Evolutionary conservation across 1,140 invertebrate genomes (phyloP).

Genomic region (Chironomus striatipennis): DNA sequence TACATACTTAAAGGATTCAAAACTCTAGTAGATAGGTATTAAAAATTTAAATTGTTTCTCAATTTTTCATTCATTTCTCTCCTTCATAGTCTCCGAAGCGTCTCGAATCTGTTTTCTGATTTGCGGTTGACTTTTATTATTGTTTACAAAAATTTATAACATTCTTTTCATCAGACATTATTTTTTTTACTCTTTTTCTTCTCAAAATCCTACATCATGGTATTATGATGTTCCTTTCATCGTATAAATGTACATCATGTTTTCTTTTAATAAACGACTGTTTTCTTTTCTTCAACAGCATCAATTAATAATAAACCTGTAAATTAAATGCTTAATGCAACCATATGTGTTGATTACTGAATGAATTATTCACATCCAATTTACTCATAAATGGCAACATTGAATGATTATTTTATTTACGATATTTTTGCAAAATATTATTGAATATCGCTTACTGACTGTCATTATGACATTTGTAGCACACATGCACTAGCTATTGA

Average conservation of each 20-base stretch:
- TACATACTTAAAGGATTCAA: too few relatives aligned
- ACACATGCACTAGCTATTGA: too few relatives aligned
- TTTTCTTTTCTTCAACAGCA: background rate
- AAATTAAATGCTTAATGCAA: too few relatives aligned
- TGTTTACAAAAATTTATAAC: slow-evolving; percentile 8
- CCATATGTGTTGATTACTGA: too few relatives aligned
- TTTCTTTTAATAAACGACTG: background rate
- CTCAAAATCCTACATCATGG: background rate
- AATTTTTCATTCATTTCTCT: background rate
- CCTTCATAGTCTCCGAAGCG: background rate
- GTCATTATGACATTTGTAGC: too few relatives aligned
- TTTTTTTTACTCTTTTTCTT: background rate
- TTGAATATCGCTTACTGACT: too few relatives aligned
- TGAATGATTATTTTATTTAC: too few relatives aligned
- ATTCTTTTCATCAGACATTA: background rate
- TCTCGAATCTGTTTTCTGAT: background rate
- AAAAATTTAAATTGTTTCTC: background rate
- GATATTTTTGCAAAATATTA: too few relatives aligned
- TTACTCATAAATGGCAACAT: too few relatives aligned
- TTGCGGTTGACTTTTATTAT: slow-evolving; percentile 8
- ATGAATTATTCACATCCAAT: too few relatives aligned
- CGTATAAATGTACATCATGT: background rate
- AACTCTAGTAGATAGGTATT: too few relatives aligned
- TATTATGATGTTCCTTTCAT: slow-evolving; percentile 3
- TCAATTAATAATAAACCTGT: background rate